phyloP scores from a whole-genome alignment of 2,797 vertebrate species.

The Leptoclinus maculatus region DNA sequence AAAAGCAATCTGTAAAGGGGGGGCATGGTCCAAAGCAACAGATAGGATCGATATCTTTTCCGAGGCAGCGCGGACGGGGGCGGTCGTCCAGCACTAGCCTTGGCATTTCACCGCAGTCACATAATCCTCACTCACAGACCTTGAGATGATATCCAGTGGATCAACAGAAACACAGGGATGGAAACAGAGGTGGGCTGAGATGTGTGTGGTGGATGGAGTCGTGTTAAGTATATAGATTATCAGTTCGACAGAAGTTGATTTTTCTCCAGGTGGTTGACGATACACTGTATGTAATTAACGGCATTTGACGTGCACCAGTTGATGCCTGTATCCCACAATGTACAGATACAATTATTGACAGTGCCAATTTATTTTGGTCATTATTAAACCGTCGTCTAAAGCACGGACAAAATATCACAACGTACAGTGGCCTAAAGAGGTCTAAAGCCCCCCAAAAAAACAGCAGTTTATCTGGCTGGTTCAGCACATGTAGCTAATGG shows the following conservation, averaged over 20 bases:
- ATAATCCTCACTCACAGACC: slow-evolving; percentile 66
- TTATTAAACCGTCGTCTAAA: not conserved
- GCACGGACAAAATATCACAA: not conserved
- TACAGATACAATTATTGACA: not conserved
- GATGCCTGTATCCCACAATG: not conserved
- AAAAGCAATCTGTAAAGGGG: slow-evolving; percentile 24
- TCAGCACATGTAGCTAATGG: not conserved
- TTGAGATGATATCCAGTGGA: slow-evolving; percentile 67
- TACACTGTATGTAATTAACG: not conserved
- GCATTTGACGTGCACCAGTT: not conserved
- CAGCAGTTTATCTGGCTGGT: not conserved
- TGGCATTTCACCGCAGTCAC: slow-evolving; percentile 72
- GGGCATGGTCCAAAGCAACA: slow-evolving; percentile 30
- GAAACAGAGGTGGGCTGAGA: slow-evolving; percentile 44
- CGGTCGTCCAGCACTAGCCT: slow-evolving; percentile 41
- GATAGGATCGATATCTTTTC: slow-evolving; percentile 65
- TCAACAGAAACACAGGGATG: slow-evolving; percentile 40
- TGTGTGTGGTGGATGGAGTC: slow-evolving; percentile 16
- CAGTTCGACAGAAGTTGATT: not conserved
- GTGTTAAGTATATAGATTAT: slow-evolving; percentile 13
- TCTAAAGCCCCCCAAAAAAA: not conserved
- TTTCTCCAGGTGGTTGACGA: not conserved
- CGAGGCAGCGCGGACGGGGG: not conserved
- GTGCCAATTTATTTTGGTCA: not conserved
- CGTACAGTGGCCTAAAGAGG: not conserved